Percentiles rank a stretch among this genome's conserved stretches.
phyloP scores from a whole-genome alignment of 2,113 vertebrate genomes.

The Apistogramma diplotaenia region DNA sequence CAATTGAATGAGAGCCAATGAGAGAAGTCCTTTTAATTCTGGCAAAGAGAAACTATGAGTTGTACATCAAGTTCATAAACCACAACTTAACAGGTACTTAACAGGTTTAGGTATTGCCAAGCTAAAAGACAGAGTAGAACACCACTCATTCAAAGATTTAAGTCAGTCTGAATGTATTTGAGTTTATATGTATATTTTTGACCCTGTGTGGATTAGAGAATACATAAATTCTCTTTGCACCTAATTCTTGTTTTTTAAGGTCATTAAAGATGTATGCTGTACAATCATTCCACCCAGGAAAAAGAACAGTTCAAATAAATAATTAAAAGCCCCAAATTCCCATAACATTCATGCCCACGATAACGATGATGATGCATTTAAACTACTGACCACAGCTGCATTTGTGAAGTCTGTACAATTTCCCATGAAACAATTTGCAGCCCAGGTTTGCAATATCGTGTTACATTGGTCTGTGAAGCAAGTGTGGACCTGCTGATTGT shows the following conservation, averaged over 20 bases:
- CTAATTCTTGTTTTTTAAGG: not conserved
- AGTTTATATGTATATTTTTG: not conserved
- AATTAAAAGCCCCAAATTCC: not conserved
- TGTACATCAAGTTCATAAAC: not conserved
- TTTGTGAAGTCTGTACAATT: not conserved
- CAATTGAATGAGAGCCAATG: not conserved
- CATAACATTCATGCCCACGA: not conserved
- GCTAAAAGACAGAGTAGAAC: not conserved
- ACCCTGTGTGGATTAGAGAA: not conserved
- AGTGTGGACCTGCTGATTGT: slow-evolving; percentile 12
- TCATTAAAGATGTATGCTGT: not conserved
- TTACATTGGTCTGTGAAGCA: not conserved
- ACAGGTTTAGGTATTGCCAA: not conserved
- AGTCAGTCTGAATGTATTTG: not conserved
- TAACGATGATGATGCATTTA: not conserved
- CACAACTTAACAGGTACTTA: not conserved
- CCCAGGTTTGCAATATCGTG: not conserved
- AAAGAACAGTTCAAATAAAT: not conserved
- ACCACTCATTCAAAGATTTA: not conserved
- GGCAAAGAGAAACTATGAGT: not conserved
- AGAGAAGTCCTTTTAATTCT: not conserved
- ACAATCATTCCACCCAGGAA: not conserved
- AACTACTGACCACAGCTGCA: not conserved
- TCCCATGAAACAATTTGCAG: not conserved
- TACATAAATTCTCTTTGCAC: not conserved